phyloP scores from a whole-genome alignment of 53 echinoderm and acorn worm species.

The Echinometra lucunter region DNA sequence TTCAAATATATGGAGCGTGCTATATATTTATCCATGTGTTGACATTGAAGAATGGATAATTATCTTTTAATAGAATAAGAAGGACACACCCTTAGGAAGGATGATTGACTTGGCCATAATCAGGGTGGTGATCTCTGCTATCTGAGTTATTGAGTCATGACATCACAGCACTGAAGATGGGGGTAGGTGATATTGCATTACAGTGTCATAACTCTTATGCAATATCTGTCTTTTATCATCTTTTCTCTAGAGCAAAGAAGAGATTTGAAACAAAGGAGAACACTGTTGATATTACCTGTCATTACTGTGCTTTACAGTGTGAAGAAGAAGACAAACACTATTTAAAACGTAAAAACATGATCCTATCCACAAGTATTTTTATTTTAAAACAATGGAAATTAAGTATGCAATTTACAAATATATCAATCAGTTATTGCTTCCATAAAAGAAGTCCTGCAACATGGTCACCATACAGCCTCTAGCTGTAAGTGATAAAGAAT shows the following conservation, averaged over 20 bases:
- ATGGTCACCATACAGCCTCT: neutral
- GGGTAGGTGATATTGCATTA: neutral
- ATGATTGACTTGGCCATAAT: neutral
- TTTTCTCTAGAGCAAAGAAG: neutral
- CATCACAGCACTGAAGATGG: neutral
- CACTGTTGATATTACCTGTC: neutral
- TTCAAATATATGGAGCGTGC: neutral
- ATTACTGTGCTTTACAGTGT: too few relatives aligned
- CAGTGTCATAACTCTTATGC: neutral
- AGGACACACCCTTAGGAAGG: neutral
- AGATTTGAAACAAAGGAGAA: neutral
- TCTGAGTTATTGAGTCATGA: slow-evolving; percentile 4
- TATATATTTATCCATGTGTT: neutral
- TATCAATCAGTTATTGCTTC: neutral
- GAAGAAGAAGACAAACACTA: too few relatives aligned
- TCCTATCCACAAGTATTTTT: too few relatives aligned
- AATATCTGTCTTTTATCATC: neutral
- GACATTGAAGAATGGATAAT: slow-evolving; percentile 20
- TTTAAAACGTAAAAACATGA: too few relatives aligned
- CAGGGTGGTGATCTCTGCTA: slow-evolving; percentile 17
- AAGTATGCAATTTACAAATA: neutral
- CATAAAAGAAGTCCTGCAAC: neutral
- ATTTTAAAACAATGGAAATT: too few relatives aligned
- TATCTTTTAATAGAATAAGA: slow-evolving; percentile 6
- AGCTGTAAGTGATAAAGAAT: too few relatives aligned